These are phyloP conservation scores for Eulithis testata DNA, from an alignment of 2,888 invertebrate species.

Conservation along the genomic window DNA sequence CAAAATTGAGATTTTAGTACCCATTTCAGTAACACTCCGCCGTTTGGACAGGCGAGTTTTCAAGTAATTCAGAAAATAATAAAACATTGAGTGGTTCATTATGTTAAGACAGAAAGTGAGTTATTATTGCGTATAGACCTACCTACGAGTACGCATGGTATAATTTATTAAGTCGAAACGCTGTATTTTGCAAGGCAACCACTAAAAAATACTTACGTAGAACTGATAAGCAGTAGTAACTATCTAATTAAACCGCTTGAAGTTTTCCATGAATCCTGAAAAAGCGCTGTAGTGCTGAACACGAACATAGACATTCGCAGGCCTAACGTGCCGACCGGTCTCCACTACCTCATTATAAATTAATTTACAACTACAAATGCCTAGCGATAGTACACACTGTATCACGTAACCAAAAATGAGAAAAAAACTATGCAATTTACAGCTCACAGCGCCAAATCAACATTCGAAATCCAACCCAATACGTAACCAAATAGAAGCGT, in stretches of 20 bases:
- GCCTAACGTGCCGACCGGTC: conserved; percentile 49
- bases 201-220: no score
- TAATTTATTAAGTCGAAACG: background rate
- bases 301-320: conserved; percentile 52
- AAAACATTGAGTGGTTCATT: conserved; percentile 19
- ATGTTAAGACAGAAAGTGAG: conserved; percentile 19
- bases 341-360: conserved; percentile 64
- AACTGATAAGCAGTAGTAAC: no score
- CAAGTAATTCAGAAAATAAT: conserved; percentile 27
- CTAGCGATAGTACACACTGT: conserved; percentile 48
- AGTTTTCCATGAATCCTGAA: conserved; percentile 20
- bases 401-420: conserved; percentile 45
- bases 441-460: conserved; percentile 48
- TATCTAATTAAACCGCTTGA: conserved; percentile 17
- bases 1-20: conserved; percentile 31
- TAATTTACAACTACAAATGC: conserved; percentile 64
- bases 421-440: conserved; percentile 61
- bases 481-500: conserved; percentile 57
- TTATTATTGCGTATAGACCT: conserved; percentile 13
- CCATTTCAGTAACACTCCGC: conserved; percentile 13
- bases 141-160: background rate
- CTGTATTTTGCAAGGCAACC: conserved; percentile 5
- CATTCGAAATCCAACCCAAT: conserved; percentile 61
- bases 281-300: conserved; percentile 44
- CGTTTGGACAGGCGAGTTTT: conserved; percentile 4